These are phyloP conservation scores for Pollenia labialis DNA, from an alignment of 2,888 invertebrate genomes.

Conservation along the genomic window DNA sequence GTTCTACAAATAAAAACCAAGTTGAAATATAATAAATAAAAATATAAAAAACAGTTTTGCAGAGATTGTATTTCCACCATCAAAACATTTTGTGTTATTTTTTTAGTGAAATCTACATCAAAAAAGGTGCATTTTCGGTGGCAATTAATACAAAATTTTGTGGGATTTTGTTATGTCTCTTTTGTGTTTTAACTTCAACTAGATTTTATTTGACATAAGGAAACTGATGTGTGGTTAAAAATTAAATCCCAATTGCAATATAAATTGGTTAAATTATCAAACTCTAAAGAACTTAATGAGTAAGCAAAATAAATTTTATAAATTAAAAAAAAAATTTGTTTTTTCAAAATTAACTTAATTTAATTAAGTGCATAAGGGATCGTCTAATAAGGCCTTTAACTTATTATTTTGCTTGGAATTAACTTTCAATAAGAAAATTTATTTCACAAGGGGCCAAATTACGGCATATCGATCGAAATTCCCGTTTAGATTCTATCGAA, in stretches of 20 bases:
- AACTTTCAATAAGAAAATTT: no score
- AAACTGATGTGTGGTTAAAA: constrained; percentile 16
- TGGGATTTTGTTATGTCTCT: constrained; percentile 10
- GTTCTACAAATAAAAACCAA: constrained; percentile 51
- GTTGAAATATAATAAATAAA: constrained; percentile 14
- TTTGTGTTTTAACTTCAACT: background rate
- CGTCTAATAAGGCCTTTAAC: no score
- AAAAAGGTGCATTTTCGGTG: constrained; percentile 12
- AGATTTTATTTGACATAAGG: constrained; percentile 40
- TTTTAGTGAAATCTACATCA: background rate
- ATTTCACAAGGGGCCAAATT: no score
- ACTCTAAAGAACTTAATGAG: constrained; percentile 3
- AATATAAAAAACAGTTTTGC: background rate
- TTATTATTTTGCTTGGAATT: no score
- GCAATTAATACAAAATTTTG: constrained; percentile 55
- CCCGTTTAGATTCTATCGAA: no score
- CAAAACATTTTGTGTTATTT: background rate
- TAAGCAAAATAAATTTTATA: constrained; percentile 22
- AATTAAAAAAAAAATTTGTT: background rate
- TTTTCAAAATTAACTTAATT: no score
- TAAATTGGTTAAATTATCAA: background rate
- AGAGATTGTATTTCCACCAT: constrained; percentile 1
- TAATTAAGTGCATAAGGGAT: no score
- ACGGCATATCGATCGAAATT: no score
- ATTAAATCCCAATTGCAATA: constrained; percentile 5